Base-by-base conservation (phyloP, 2,888 invertebrate genomes). In the Mesorhabditis spiculigera region DNA sequence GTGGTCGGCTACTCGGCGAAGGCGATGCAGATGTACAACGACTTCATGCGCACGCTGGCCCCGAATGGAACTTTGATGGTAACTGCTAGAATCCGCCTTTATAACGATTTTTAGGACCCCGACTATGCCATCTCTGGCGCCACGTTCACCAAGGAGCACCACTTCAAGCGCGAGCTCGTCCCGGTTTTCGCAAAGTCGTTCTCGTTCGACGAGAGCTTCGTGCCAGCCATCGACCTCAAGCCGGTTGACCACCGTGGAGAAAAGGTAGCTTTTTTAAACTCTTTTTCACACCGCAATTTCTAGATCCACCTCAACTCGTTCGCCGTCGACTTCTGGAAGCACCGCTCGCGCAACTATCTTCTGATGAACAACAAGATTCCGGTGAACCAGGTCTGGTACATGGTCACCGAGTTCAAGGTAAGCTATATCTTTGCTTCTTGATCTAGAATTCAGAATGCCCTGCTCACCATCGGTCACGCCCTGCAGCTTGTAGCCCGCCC, bases 281-380 rank as follows among this genome's bases (percentile, higher is more conserved):
- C 10, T 13, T 50, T n/a, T n/a, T 50, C 58, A 2, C 8, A 13
- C 58, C 58, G n/a, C n/a, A 10, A 50, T 13, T 50, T 50, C n/a
- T 50, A 81, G 76, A 76, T 82, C 62, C 72, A 78, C 66, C 70
- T 71, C 66, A 84, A 85, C 70, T 81, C 84, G 4, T 84, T 78
- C 66, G 83, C 80, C n/a, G 74, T 76, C 64, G 84, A 85, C 69
- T 84, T 85, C 73, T 84, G 75, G 76, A 73, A 73, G 41, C 76
- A 80, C 50, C 81, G 78, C 10, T 81, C 83, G 5, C 68, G 77
- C 42, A 68, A 75, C 44, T 28, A 73, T 45, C 66, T 84, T 68
- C 50, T 70, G 16, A 70, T 68, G 4, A 71, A 75, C 45, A 84
- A 84, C 69, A 71, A 73, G n/a, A 73, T 84, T 16, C 70, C 66